Evolutionary conservation across 2,888 invertebrate species (phyloP).

Genomic region (Caenorhabditis wallacei): DNA sequence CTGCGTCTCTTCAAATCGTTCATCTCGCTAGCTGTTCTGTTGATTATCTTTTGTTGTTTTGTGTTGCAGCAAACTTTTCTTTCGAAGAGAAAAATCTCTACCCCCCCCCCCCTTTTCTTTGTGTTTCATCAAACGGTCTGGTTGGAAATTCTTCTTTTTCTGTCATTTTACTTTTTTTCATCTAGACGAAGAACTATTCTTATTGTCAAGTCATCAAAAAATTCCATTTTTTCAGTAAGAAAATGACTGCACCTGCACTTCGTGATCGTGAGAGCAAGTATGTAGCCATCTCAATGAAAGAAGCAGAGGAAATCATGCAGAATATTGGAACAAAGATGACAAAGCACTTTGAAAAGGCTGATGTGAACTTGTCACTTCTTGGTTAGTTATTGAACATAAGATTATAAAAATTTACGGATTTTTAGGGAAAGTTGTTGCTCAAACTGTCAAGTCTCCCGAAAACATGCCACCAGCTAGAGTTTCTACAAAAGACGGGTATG

Average conservation of each 20-base stretch:
- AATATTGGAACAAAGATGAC: slow-evolving; percentile 14
- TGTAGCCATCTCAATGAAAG: slow-evolving; percentile 70
- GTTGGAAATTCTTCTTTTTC: neutral
- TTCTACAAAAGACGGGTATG: slow-evolving; percentile 81
- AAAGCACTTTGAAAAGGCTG: neutral
- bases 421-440: slow-evolving; percentile 61
- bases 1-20: slow-evolving; percentile 28
- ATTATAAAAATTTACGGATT: neutral
- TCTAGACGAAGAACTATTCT: neutral
- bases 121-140: neutral
- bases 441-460: slow-evolving; percentile 53
- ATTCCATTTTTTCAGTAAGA: neutral
- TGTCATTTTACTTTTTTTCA: neutral
- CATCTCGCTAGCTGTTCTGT: neutral
- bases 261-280: slow-evolving; percentile 48
- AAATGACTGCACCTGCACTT: slow-evolving; percentile 35
- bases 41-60: slow-evolving; percentile 11
- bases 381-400: slow-evolving; percentile 19
- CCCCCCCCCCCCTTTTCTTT: too few species aligned
- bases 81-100: neutral
- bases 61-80: neutral
- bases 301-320: slow-evolving; percentile 70
- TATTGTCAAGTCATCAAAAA: neutral
- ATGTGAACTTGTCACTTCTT: neutral
- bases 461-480: slow-evolving; percentile 70